A percentile compares a stretch with the other conserved stretches of the same genome.
phyloP scores from a whole-genome alignment of 2,113 vertebrate genomes.

The Platysternon megacephalum region DNA sequence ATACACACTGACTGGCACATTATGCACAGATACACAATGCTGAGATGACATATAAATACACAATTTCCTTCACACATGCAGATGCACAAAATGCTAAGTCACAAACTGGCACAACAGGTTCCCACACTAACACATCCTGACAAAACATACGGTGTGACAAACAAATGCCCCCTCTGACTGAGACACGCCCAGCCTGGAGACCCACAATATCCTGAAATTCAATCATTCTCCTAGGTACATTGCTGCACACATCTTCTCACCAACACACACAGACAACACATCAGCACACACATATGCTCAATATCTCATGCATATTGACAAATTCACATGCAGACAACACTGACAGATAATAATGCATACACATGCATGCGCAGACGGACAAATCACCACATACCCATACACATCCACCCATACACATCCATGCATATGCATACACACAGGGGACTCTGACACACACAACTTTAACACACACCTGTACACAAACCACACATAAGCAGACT shows the following conservation, averaged over 20 bases:
- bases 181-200: background rate
- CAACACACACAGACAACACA: background rate
- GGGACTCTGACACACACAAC: accelerated
- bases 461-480: accelerated
- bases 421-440: accelerated
- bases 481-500: background rate
- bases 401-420: accelerated
- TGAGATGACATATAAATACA: background rate
- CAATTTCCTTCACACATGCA: background rate
- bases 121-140: background rate
- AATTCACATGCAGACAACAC: background rate
- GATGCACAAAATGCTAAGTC: background rate
- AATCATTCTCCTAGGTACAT: background rate
- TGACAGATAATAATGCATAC: background rate
- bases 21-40: background rate
- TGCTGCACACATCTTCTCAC: background rate
- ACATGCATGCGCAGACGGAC: background rate
- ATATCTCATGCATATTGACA: background rate
- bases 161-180: background rate
- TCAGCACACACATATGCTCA: background rate
- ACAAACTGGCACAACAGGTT: background rate
- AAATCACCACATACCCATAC: background rate
- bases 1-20: background rate
- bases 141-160: background rate
- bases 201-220: background rate